These are phyloP conservation scores for Ctenopoma multispine DNA, from an alignment of 2,797 vertebrate genomes.

Conservation along the genomic window DNA sequence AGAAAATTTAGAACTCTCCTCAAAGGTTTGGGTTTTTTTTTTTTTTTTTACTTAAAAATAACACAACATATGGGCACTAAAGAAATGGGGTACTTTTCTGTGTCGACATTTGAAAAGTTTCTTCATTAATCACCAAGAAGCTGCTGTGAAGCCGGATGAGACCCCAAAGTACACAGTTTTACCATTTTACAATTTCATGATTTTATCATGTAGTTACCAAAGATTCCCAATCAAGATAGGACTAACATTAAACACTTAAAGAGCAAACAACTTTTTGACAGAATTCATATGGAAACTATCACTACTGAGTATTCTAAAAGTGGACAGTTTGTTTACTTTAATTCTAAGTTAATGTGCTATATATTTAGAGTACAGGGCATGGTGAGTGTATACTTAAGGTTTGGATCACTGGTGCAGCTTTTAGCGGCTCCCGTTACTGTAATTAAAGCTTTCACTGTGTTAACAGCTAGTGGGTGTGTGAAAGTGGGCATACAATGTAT, in stretches of 20 bases:
- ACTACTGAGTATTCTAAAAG: constrained; percentile 54
- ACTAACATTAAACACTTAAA: constrained; percentile 12
- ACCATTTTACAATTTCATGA: neutral
- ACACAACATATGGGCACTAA: constrained; percentile 9
- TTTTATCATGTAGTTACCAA: neutral
- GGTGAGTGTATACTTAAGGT: constrained; percentile 77
- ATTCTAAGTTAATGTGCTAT: constrained; percentile 68
- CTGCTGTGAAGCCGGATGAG: constrained; percentile 17
- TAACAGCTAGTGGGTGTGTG: constrained; percentile 64
- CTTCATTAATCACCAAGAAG: constrained; percentile 28
- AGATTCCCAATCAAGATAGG: constrained; percentile 8
- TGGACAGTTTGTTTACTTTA: constrained; percentile 62
- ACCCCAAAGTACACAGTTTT: constrained; percentile 16
- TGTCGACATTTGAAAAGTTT: constrained; percentile 20
- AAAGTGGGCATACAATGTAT: constrained; percentile 34
- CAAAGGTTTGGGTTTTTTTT: constrained; percentile 28
- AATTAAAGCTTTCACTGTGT: constrained; percentile 77
- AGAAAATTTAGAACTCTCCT: constrained; percentile 50
- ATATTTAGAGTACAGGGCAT: constrained; percentile 68
- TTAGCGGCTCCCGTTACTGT: constrained; percentile 70
- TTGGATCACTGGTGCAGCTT: constrained; percentile 75
- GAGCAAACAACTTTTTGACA: constrained; percentile 18
- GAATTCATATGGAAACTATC: constrained; percentile 52
- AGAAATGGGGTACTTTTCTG: constrained; percentile 9
- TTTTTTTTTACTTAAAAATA: constrained; percentile 30